Evolutionary conservation across 2,797 vertebrate species (phyloP), one percentile per base, ranked within the genome.

Genomic region (Eupleurogrammus muticus): DNA sequence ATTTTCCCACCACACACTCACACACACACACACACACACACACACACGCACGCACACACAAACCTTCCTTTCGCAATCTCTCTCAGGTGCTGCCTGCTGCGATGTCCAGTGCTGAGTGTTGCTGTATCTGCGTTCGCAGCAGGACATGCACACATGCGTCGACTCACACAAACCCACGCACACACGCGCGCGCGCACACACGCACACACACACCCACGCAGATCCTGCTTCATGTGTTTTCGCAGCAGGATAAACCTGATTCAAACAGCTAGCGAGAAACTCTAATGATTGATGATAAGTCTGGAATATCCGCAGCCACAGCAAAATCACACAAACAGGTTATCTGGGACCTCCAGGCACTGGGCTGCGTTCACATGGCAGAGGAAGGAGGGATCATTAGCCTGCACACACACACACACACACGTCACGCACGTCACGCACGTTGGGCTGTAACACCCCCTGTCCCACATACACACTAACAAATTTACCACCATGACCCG

Each of bases 251-350:
- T 81, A 84, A 89, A 90, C 86, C 84, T 87, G 89, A 93, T 92
- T 90, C 80, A 81, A 91, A 89, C 82, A 84, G 86, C 82, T 65
- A 79, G 86, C 21, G 44, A 87, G 85, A 84, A 87, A 80, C 79
- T 81, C 83, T 91, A 89, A 90, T 93, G 92, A 94, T 93, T 90
- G 90, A 93, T 93, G 91, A 91, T 91, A 82, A 91, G 87, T 79
- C 80, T 6, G n/a, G 77, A 82, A 87, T 87, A 92, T 89, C 84
- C 70, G 91, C 92, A 88, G 83, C 83, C 72, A 44, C 90, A 91
- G 91, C 91, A 90, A 83, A 92, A 92, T 84, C 81, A 81, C 85
- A 88, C 88, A 86, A 88, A 92, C 90, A 87, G 88, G 92, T 91
- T 93, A 90, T 86, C 74, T 89, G 87, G 86, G 89, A 90, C 89